Evolutionary conservation across 2,888 invertebrate genomes (phyloP).

Genomic region (Drosophila limbata): DNA sequence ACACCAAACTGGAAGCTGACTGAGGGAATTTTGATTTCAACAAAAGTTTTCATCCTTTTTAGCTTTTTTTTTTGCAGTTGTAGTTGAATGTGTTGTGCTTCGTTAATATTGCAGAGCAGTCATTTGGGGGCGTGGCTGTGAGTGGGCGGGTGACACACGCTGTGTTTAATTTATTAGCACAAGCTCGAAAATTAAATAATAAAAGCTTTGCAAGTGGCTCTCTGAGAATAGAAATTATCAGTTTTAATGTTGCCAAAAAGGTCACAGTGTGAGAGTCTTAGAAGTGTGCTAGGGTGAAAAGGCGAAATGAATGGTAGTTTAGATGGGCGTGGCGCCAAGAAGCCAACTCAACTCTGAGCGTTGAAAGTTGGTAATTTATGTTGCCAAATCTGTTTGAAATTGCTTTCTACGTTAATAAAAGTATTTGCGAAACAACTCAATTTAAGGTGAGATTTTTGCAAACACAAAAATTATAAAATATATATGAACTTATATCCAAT

Average conservation of each 20-base stretch:
- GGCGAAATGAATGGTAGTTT: conserved; percentile 22
- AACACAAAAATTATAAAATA: no score
- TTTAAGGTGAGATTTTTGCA: conserved; percentile 43
- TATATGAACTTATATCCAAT: no score
- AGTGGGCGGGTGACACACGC: conserved; percentile 57
- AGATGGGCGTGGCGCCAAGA: conserved; percentile 62
- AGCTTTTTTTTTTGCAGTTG: conserved; percentile 34
- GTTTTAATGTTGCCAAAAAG: conserved; percentile 79
- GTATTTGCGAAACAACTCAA: conserved; percentile 55
- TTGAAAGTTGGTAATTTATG: conserved; percentile 69
- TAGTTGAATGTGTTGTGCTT: conserved; percentile 63
- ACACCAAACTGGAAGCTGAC: conserved; percentile 5
- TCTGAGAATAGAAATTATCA: conserved; percentile 73
- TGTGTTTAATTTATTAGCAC: conserved; percentile 75
- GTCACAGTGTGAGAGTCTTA: conserved; percentile 45
- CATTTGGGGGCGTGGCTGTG: conserved; percentile 40
- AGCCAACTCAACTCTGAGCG: conserved; percentile 19
- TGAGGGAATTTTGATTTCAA: conserved; percentile 48
- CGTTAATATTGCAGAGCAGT: conserved; percentile 39
- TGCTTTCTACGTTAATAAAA: conserved; percentile 70
- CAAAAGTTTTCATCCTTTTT: conserved; percentile 44
- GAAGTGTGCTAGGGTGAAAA: not conserved
- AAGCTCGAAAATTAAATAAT: conserved; percentile 75
- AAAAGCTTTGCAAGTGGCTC: conserved; percentile 75
- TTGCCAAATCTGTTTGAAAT: conserved; percentile 73